A percentile compares a stretch with the other conserved stretches of the same genome.
These are phyloP conservation scores for Ferdinandea cuprea DNA, from an alignment of 2,888 invertebrate genomes.

Conservation along the genomic window DNA sequence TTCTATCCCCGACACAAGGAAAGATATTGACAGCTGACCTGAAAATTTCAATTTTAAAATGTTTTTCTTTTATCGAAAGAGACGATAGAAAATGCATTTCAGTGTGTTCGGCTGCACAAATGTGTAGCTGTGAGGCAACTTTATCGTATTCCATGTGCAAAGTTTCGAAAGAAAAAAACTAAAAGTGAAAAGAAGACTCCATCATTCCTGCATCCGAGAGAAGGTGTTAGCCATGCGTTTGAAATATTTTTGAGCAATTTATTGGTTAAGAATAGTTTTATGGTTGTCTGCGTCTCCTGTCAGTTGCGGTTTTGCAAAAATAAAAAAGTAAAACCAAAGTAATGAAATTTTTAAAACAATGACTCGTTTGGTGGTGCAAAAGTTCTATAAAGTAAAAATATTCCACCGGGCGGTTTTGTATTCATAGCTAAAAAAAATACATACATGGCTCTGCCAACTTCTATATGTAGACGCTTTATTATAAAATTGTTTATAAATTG, in stretches of 20 bases:
- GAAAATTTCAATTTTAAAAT: conserved; percentile 52
- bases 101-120: neutral
- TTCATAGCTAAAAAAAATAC: too few species aligned
- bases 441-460: too few species aligned
- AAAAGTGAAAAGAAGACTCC: conserved; percentile 11
- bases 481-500: conserved; percentile 47
- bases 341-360: conserved; percentile 11
- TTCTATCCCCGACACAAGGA: conserved; percentile 19
- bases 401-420: neutral
- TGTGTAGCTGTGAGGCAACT: conserved; percentile 10
- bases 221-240: conserved; percentile 26
- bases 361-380: neutral
- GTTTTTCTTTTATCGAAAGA: conserved; percentile 8
- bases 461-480: too few species aligned
- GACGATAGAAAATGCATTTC: conserved; percentile 7
- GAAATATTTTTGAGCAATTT: conserved; percentile 47
- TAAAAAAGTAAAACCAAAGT: neutral
- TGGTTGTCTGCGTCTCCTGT: conserved; percentile 3
- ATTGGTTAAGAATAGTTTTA: conserved; percentile 21
- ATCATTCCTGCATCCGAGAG: neutral
- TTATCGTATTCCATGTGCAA: conserved; percentile 9
- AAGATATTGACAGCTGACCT: conserved; percentile 54
- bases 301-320: conserved; percentile 1
- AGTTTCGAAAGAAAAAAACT: conserved; percentile 22
- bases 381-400: neutral